These are phyloP conservation scores for Excalfactoria chinensis DNA, from an alignment of 2,113 vertebrate genomes.

Conservation along the genomic window DNA sequence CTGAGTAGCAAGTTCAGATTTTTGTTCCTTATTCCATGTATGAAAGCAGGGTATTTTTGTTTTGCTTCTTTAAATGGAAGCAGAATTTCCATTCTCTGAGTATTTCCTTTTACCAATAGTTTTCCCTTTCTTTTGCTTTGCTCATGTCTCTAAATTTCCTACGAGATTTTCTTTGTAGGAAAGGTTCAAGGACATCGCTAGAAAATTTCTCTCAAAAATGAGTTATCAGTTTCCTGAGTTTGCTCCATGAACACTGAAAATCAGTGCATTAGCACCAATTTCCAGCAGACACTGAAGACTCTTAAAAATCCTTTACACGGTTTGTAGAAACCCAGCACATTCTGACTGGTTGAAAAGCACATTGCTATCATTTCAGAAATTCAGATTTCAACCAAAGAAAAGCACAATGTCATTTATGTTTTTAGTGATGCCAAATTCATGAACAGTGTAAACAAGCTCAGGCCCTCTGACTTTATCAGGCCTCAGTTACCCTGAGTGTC, in stretches of 20 bases:
- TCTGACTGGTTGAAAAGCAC: not conserved
- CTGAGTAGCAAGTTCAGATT: not conserved
- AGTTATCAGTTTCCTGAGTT: not conserved
- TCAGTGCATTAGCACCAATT: not conserved
- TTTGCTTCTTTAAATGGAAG: not conserved
- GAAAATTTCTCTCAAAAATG: not conserved
- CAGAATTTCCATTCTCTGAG: not conserved
- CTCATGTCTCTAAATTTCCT: not conserved
- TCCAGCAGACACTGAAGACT: not conserved
- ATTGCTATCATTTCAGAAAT: not conserved
- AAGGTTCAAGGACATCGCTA: not conserved
- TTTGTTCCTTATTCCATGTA: not conserved
- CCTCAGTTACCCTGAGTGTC: not conserved
- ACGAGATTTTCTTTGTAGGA: not conserved
- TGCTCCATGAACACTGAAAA: not conserved
- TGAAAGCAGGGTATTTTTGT: not conserved
- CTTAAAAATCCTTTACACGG: not conserved
- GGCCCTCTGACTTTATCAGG: not conserved
- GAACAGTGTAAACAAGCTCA: not conserved
- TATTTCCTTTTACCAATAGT: not conserved
- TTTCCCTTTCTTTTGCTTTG: not conserved
- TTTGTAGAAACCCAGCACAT: not conserved
- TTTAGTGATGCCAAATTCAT: not conserved
- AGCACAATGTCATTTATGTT: not conserved
- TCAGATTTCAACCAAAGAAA: not conserved